Conservation (phyloP, 2,888 invertebrate genomes). For the Euspilapteryx auroguttella region DNA sequence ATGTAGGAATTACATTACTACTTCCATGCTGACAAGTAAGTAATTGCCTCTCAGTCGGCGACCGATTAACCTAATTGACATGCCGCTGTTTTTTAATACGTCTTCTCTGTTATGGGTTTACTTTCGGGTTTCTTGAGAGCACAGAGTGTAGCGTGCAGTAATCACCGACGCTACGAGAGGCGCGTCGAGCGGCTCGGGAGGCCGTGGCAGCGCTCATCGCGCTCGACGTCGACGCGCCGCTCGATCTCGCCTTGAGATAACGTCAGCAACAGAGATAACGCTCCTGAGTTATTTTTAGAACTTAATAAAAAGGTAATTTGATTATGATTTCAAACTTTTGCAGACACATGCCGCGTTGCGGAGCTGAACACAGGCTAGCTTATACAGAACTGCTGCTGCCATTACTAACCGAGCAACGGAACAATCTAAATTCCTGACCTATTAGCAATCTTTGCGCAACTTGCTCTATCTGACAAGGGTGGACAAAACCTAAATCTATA, state of each 20-base stretch:
- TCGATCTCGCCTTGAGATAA: constrained; percentile 52
- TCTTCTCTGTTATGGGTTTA: constrained; percentile 9
- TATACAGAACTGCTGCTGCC: no score
- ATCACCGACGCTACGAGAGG: constrained; percentile 1
- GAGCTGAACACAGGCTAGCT: no score
- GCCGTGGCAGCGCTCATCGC: constrained; percentile 5
- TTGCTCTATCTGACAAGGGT: no score
- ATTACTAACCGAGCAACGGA: no score
- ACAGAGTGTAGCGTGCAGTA: constrained; percentile 6
- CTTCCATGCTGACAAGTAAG: constrained; percentile 56
- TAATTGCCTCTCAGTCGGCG: constrained; percentile 54
- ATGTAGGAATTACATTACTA: constrained; percentile 58
- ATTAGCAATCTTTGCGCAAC: no score
- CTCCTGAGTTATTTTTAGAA: constrained; percentile 44
- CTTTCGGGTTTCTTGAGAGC: neutral
- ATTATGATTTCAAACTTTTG: constrained; percentile 29
- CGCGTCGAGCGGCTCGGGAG: constrained; percentile 2
- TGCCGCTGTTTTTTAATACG: constrained; percentile 55
- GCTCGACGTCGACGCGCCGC: constrained; percentile 12
- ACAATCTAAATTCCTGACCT: no score
- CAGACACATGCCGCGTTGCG: no score
- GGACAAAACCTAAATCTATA: no score
- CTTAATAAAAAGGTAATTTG: constrained; percentile 44
- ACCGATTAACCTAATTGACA: constrained; percentile 53
- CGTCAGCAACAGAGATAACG: constrained; percentile 41